Evolutionary conservation across 2,113 vertebrate genomes (phyloP).

Genomic region (Collichthys lucidus): DNA sequence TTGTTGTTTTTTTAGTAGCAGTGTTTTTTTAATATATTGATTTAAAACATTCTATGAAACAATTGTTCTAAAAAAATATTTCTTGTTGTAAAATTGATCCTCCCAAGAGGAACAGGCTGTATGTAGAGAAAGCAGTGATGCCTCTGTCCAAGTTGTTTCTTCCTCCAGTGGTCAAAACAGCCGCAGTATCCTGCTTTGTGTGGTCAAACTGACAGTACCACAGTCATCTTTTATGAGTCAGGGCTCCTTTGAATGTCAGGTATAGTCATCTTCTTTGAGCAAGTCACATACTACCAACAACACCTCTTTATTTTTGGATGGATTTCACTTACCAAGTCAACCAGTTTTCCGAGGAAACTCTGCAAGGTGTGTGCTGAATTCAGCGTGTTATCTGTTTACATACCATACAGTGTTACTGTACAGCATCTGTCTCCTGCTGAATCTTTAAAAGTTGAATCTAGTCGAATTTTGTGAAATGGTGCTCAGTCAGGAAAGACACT

Average conservation of each 20-base stretch:
- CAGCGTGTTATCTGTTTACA: neutral
- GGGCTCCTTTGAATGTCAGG: slow-evolving; percentile 32
- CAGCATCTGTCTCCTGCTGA: neutral
- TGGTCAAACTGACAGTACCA: slow-evolving; percentile 4
- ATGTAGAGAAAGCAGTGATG: too few species aligned
- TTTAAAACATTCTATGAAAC: too few species aligned
- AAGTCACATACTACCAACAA: slow-evolving; percentile 13
- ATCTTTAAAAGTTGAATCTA: slow-evolving; percentile 7
- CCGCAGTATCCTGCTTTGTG: neutral
- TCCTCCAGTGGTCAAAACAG: slow-evolving; percentile 24
- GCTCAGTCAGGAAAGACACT: slow-evolving; percentile 22
- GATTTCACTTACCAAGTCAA: slow-evolving; percentile 25
- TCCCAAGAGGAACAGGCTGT: too few species aligned
- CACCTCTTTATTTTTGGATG: neutral
- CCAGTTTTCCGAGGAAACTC: neutral
- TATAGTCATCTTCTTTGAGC: slow-evolving; percentile 29
- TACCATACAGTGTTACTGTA: neutral
- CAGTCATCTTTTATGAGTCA: slow-evolving; percentile 27
- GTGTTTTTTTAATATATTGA: too few species aligned
- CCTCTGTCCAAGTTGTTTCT: slow-evolving; percentile 14
- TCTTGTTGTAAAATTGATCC: too few species aligned
- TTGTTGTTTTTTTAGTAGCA: too few species aligned
- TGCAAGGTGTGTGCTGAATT: neutral
- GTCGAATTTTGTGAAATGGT: slow-evolving; percentile 3
- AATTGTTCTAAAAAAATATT: too few species aligned